phyloP scores from a whole-genome alignment of 2,797 vertebrate species.

The Aselliscus stoliczkanus region DNA sequence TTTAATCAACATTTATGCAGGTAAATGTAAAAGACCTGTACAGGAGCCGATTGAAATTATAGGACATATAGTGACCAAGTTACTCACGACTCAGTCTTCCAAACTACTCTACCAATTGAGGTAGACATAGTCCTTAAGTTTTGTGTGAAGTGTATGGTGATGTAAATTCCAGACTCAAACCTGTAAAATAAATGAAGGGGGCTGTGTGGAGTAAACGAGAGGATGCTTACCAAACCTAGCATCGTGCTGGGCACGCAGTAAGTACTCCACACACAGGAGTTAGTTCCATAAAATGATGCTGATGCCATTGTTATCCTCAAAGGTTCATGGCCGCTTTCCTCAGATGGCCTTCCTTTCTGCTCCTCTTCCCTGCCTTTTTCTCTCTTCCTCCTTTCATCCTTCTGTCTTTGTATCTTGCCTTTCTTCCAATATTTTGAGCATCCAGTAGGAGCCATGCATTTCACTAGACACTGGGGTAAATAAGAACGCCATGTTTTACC shows the following conservation, averaged over 20 bases:
- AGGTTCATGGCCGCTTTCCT: not conserved
- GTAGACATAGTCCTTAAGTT: not conserved
- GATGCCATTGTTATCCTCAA: not conserved
- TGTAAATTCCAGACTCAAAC: not conserved
- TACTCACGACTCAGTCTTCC: not conserved
- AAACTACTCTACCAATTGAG: not conserved
- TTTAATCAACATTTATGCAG: not conserved
- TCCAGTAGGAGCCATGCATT: not conserved
- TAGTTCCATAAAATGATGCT: not conserved
- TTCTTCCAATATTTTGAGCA: not conserved
- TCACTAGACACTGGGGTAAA: not conserved
- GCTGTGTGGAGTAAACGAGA: accelerated
- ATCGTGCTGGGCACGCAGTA: accelerated
- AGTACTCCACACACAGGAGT: accelerated
- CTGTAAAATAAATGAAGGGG: not conserved
- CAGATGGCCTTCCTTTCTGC: not conserved
- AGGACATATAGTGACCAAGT: not conserved
- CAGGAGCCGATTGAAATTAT: not conserved
- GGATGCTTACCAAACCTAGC: not conserved
- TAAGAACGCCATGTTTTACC: not conserved
- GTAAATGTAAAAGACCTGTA: not conserved
- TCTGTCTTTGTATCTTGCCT: not conserved
- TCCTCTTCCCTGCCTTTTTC: not conserved
- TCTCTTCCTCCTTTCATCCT: not conserved
- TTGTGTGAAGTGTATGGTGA: not conserved